Evolutionary conservation across 1,140 invertebrate species (phyloP).

Genomic region (Pogonognathellus flavescens): DNA sequence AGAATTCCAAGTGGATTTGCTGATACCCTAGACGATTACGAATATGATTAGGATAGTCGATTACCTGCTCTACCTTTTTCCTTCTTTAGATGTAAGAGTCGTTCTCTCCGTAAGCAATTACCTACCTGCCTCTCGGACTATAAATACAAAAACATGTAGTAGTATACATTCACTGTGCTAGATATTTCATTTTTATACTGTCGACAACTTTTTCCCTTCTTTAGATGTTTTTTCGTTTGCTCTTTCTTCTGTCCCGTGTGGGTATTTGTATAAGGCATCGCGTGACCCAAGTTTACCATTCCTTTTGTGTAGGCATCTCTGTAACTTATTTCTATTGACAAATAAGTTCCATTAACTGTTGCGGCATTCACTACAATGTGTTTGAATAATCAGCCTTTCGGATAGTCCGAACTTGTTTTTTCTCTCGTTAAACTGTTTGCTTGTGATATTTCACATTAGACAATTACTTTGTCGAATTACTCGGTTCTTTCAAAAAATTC

Average conservation of each 20-base stretch:
- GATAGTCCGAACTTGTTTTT: too few species aligned
- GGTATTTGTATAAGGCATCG: not conserved
- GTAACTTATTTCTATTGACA: conserved; percentile 7
- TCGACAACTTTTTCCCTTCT: conserved; percentile 19
- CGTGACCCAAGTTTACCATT: conserved; percentile 17
- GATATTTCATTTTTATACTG: conserved; percentile 8
- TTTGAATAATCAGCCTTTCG: not conserved
- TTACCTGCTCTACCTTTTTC: not conserved
- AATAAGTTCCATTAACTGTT: not conserved
- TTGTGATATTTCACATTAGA: too few species aligned
- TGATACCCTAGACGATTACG: not conserved
- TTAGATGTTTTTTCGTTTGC: not conserved
- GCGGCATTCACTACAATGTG: not conserved
- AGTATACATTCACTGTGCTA: not conserved
- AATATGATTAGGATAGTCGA: conserved; percentile 14
- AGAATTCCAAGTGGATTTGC: not conserved
- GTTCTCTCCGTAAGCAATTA: not conserved
- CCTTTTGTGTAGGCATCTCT: conserved; percentile 2
- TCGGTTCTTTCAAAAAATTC: too few species aligned
- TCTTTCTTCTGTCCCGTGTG: not conserved
- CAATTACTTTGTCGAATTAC: too few species aligned
- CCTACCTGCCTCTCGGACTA: not conserved
- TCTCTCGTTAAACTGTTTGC: too few species aligned
- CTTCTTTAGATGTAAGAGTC: conserved; percentile 1
- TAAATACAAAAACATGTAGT: not conserved